A percentile compares a stretch with the other conserved stretches of the same genome.
phyloP scores from a whole-genome alignment of 35 echinoderm and acorn worm species.

The Amphiura filiformis region DNA sequence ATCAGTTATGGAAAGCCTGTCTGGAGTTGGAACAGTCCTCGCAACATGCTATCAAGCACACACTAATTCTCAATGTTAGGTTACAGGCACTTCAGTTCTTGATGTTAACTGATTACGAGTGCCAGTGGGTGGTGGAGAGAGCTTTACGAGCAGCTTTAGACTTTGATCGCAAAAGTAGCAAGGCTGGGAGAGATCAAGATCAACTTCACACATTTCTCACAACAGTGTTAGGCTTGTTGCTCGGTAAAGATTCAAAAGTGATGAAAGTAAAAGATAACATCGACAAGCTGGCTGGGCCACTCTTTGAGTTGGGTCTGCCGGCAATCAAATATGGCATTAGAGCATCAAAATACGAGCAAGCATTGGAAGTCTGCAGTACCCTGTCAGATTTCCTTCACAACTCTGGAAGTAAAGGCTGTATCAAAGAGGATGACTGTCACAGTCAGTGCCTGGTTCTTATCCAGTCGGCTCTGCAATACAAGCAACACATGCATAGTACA shows the following conservation, averaged over 20 bases:
- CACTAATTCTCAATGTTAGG: conserved; percentile 51
- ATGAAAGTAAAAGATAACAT: not conserved
- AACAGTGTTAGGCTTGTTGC: conserved; percentile 28
- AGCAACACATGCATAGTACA: not conserved
- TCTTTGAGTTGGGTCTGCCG: conserved; percentile 66
- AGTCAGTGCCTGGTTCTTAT: not conserved
- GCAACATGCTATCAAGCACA: conserved; percentile 33
- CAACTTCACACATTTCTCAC: conserved; percentile 47
- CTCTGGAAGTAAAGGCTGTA: not conserved
- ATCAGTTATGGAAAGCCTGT: conserved; percentile 80
- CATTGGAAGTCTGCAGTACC: not conserved
- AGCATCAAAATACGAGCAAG: not conserved
- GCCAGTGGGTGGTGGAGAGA: conserved; percentile 62
- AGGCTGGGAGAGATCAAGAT: conserved; percentile 15
- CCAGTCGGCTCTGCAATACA: not conserved
- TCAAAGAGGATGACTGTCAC: not conserved
- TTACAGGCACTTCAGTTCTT: conserved; percentile 54
- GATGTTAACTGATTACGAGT: conserved; percentile 60
- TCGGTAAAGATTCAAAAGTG: conserved; percentile 2
- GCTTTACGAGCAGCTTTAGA: conserved; percentile 52
- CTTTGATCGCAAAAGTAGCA: conserved; percentile 52
- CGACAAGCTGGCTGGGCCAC: conserved; percentile 14
- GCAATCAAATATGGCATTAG: not conserved
- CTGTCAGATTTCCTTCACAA: not conserved
- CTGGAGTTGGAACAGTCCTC: conserved; percentile 65